A percentile compares a stretch with the other conserved stretches of the same genome.
Conservation (phyloP, 2,113 vertebrate genomes). For the Eretmodus cyanostictus region DNA sequence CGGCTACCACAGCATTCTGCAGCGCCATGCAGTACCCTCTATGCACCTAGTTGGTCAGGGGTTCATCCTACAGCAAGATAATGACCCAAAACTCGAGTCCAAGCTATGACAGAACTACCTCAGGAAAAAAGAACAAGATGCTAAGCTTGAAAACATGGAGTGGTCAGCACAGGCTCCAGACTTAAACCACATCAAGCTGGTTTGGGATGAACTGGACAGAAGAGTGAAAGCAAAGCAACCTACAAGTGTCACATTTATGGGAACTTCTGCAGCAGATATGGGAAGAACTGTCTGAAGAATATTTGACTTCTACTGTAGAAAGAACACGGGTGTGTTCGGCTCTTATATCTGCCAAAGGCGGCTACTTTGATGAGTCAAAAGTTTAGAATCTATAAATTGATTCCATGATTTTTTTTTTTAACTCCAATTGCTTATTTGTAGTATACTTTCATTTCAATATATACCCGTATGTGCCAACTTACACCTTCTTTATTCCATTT, state of each 20-base stretch:
- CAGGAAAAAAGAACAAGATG: no score
- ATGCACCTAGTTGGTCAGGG: no score
- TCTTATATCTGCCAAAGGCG: rapidly evolving
- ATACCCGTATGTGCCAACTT: not conserved
- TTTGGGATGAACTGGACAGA: no score
- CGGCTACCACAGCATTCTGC: no score
- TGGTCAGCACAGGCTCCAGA: no score
- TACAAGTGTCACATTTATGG: rapidly evolving
- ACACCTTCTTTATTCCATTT: not conserved
- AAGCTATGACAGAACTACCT: no score
- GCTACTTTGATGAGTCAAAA: not conserved
- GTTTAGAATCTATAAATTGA: not conserved
- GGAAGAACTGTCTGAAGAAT: not conserved
- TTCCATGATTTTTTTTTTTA: not conserved
- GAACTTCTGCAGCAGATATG: not conserved
- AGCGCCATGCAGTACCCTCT: no score
- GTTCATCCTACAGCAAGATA: no score
- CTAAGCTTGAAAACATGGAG: no score
- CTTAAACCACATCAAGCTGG: no score
- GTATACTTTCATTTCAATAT: not conserved
- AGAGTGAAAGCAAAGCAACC: not conserved
- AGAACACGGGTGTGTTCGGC: not conserved
- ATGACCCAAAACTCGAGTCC: no score
- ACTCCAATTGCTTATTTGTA: not conserved
- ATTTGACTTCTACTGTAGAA: not conserved